phyloP scores from a whole-genome alignment of 2,113 vertebrate genomes.

The Phyllostomus discolor region DNA sequence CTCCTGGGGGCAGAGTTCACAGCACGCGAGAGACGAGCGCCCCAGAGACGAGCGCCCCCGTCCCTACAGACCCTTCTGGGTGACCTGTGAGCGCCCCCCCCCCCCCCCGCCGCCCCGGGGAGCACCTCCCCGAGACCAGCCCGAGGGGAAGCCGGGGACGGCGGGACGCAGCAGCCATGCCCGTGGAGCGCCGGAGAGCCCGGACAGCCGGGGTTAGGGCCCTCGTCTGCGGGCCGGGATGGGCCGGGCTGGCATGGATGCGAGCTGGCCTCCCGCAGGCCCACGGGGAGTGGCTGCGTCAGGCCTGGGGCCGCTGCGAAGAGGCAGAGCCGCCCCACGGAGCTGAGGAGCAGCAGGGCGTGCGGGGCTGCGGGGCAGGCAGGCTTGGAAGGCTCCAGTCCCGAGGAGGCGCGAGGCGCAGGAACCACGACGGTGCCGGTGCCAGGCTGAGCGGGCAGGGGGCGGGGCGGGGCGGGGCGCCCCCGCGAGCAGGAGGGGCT shows the following conservation, averaged over 20 bases:
- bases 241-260: too few relatives aligned
- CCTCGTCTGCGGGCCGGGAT: too few relatives aligned
- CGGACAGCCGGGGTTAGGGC: too few relatives aligned
- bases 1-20: background rate
- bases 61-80: rapidly evolving
- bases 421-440: background rate
- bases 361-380: background rate
- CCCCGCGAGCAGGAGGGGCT: background rate
- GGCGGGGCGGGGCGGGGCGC: too few relatives aligned
- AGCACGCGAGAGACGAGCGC: rapidly evolving
- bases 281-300: background rate
- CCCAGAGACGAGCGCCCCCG: too few relatives aligned
- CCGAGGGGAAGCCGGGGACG: background rate
- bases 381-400: background rate
- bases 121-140: too few relatives aligned
- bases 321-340: background rate
- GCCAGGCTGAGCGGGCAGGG: background rate
- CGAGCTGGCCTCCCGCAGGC: background rate
- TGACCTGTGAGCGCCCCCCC: too few relatives aligned
- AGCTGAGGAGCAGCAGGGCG: background rate
- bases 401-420: too few relatives aligned
- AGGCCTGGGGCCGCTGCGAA: background rate
- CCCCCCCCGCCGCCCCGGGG: too few relatives aligned
- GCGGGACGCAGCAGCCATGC: too few relatives aligned
- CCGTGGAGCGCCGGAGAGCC: rapidly evolving